Base-by-base conservation (phyloP, 2,797 vertebrate species). In the Ctenopoma multispine region DNA sequence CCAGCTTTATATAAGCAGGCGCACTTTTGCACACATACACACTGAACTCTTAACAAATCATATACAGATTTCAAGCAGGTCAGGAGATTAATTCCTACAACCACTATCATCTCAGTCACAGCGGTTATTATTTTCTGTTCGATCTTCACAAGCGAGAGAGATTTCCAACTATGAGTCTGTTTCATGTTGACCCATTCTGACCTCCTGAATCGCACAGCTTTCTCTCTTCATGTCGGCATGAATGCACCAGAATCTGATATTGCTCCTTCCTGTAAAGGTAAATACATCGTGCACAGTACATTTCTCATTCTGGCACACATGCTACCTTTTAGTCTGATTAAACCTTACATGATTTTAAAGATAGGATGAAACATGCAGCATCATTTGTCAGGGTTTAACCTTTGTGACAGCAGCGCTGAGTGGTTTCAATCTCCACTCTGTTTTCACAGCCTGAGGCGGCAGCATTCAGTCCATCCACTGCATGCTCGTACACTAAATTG, bases 361-460 rank as follows among this genome's bases (percentile, higher is more conserved):
- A 8, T 31, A 62, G 53, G 56, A 21, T 44, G 41, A 11, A 51
- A 38, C 51, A 40, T 24, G 13, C 38, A 61, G 20, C 23, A 1
- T 41, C 15, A 27, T 23, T 17, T 29, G 17, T 38, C 38, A 18
- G 1, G 3, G 14, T 29, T 31, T 29, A 4, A 44, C 17, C 17
- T n/a, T 46, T n/a, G 9, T 10, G 3, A 46, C 18, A 46, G n/a
- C 18, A n/a, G 18, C 20, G 44, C 44, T 46, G 44, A 46, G 44
- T 11, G 61, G 38, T 60, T 71, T 63, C 58, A 74, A 44, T 43
- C 43, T 34, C 18, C 63, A 4, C 34, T 48, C 51, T 65, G 47
- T 67, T 54, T 27, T 60, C 57, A 65, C 72, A 51, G 69, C 73
- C 75, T 7, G 27, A 55, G 63, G 72, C 67, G 59, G 36, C 36